Base-by-base conservation (phyloP, 2,113 vertebrate genomes). In the Psilopsiagon aymara region DNA sequence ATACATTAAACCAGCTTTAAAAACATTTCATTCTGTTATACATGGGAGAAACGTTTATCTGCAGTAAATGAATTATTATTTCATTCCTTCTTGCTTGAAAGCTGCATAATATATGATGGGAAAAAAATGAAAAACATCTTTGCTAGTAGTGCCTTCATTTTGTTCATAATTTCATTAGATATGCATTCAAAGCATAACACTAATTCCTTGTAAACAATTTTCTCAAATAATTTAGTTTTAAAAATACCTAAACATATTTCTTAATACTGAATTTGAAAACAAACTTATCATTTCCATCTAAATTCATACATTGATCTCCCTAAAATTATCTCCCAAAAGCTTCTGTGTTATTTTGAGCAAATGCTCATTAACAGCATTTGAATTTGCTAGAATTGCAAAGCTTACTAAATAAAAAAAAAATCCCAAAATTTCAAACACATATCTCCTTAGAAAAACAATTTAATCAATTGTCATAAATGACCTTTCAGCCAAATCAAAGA, bases 21-120 rank as follows among this genome's bases (percentile, higher is more conserved):
- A 96, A 88, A 86, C 23, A 94, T 95, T 90, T 87, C 31, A 57
- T 90, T 93, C 80, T 93, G n/a, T 74, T 94, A 90, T 69, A 94
- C 35, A 95, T 64, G 82, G 35, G 16, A 92, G 69, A 91, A 95
- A 86, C 6, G 2, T 80, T 79, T 90, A 52, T 82, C 82, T 55
- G 46, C 51, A 82, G n/a, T 47, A 94, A 88, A 87, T 67, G 17
- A 90, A 87, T 90, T 81, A 85, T 52, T 80, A 55, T 70, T 94
- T 69, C 16, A 46, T 79, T 89, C 7, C 23, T 96, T 83, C 47
- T 77, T 74, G 7, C 57, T 88, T 74, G 86, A 90, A 86, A 83
- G 46, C 27, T 60, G n/a, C 7, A 57, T 44, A 95, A 52, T 59
- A 33, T 23, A 16, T n/a, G 53, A 6, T 17, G 27, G 8, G 16